These are phyloP conservation scores for Netelia virgata DNA, from an alignment of 2,888 invertebrate species.

Conservation along the genomic window DNA sequence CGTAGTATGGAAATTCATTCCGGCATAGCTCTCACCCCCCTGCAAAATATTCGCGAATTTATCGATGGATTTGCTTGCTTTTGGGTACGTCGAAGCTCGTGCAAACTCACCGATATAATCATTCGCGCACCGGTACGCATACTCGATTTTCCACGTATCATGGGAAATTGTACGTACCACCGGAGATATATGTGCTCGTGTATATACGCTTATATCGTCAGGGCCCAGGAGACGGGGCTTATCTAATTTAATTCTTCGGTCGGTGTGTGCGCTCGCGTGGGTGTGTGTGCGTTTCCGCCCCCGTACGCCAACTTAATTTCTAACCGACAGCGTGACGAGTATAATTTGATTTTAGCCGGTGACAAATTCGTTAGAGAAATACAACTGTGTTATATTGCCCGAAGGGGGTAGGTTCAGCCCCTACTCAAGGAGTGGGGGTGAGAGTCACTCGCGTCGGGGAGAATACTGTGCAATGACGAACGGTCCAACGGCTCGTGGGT, in stretches of 20 bases:
- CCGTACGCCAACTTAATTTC: slow-evolving; percentile 43
- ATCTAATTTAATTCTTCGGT: slow-evolving; percentile 42
- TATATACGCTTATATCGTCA: neutral
- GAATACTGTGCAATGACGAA: slow-evolving; percentile 16
- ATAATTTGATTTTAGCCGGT: slow-evolving; percentile 51
- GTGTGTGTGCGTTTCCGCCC: neutral
- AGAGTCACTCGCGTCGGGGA: neutral
- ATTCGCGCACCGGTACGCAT: slow-evolving; percentile 17
- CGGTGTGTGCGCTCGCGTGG: neutral
- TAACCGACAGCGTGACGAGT: slow-evolving; percentile 48
- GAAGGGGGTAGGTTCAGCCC: too few relatives aligned
- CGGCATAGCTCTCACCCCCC: neutral
- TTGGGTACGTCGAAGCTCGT: neutral
- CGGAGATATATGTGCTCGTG: neutral
- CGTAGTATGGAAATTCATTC: slow-evolving; percentile 39
- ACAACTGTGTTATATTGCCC: slow-evolving; percentile 29
- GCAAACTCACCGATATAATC: slow-evolving; percentile 38
- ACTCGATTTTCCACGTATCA: slow-evolving; percentile 31
- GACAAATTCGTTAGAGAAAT: slow-evolving; percentile 59
- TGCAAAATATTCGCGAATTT: slow-evolving; percentile 40
- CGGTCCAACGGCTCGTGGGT: slow-evolving; percentile 23
- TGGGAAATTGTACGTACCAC: slow-evolving; percentile 19
- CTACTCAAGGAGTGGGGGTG: too few relatives aligned
- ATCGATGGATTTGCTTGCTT: slow-evolving; percentile 48
- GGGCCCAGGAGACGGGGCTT: slow-evolving; percentile 27